Base-by-base conservation (phyloP, 2,113 vertebrate genomes). In the Rhinichthys klamathensis region DNA sequence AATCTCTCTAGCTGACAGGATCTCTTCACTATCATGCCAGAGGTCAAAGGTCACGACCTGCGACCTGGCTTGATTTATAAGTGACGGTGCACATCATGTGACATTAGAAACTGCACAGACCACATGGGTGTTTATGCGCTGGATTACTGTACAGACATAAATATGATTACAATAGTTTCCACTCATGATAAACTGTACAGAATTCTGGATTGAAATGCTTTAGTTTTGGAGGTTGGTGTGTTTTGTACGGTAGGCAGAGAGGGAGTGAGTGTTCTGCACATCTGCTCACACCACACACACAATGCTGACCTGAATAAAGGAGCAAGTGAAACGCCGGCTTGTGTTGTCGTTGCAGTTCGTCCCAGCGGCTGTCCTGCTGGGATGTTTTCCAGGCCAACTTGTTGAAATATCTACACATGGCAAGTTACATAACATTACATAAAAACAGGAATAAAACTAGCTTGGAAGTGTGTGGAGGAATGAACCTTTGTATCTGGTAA, bases 231-330 rank as follows among this genome's bases (percentile, higher is more conserved):
- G 49, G 49, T 51, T 51, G 54, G 18, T 23, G 18, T 23, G 54
- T 56, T 54, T 18, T 6, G 18, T 21, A 56, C 8, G 6, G 54
- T 23, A 8, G 2, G 16, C n/a, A 41, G 75, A 35, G 75, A 18
- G 3, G 51, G 13, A 3, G 44, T 7, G 25, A 25, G 60, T 67
- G 63, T 54, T 82, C 44, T 54, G 41, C 81, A 54, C 65, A 30
- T 74, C 82, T 23, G 13, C 83, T 82, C 25, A 38, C 60, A 82
- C 41, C 83, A 77, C 32, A 38, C 60, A 82, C 84, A 85, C 83
- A 85, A 72, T 82, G 79, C 61, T 61, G 87, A 79, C 79, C 87
- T 82, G 63, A 82, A 85, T 70, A 78, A 63, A 76, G 27, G 41
- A 80, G 86, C 44, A 81, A 72, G 81, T 81, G 70, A 84, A 87